These are phyloP conservation scores for Toxostoma redivivum DNA, from an alignment of 2,113 vertebrate genomes.

Conservation along the genomic window DNA sequence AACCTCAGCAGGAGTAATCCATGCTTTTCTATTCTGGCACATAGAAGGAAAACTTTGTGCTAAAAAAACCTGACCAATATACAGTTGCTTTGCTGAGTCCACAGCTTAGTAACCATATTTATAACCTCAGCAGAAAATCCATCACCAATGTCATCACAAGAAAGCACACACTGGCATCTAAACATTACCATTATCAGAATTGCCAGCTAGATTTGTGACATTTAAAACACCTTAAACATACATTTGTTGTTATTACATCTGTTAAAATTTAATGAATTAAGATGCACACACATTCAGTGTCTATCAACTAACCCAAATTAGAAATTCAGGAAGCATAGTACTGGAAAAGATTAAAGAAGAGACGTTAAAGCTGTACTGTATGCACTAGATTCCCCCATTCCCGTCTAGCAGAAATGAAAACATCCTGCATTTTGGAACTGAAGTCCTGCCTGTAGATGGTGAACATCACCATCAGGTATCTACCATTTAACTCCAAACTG, in stretches of 20 bases:
- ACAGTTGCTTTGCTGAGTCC: neutral
- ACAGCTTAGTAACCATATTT: neutral
- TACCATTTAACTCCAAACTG: neutral
- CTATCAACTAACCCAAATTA: neutral
- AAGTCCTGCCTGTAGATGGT: neutral
- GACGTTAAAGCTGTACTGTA: neutral
- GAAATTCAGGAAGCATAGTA: neutral
- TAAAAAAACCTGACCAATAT: neutral
- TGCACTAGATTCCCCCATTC: neutral
- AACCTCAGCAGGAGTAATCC: neutral
- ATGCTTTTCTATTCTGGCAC: neutral
- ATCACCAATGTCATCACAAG: neutral
- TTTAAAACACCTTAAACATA: neutral
- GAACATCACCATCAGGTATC: neutral
- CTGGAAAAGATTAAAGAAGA: neutral
- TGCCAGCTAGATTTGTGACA: neutral
- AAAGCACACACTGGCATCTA: neutral
- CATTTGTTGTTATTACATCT: neutral
- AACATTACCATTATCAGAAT: neutral
- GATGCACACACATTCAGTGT: neutral
- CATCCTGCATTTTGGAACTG: neutral
- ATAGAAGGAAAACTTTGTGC: neutral
- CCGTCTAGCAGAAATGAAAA: neutral
- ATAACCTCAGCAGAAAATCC: neutral
- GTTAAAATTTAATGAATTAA: neutral